Percentiles rank a stretch among this genome's conserved stretches.
These are phyloP conservation scores for Clivina fossor DNA, from an alignment of 2,888 invertebrate species.

Conservation along the genomic window DNA sequence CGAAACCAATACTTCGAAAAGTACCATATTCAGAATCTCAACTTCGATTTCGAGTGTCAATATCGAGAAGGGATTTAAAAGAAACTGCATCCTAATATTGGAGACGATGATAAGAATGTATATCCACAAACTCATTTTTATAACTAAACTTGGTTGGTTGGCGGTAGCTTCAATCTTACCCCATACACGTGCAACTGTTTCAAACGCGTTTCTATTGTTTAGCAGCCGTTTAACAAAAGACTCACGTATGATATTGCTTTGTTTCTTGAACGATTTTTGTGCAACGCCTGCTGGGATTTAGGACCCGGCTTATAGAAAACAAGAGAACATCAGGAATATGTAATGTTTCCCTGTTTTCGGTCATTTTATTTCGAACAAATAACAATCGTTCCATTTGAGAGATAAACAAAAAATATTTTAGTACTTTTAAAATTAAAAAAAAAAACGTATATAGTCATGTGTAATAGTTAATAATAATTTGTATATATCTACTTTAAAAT, in stretches of 20 bases:
- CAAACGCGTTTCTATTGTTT: slow-evolving; percentile 21
- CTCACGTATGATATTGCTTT: slow-evolving; percentile 33
- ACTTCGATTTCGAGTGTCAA: slow-evolving; percentile 12
- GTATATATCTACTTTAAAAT: too few species aligned
- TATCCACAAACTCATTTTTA: slow-evolving; percentile 7
- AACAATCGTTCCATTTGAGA: too few species aligned
- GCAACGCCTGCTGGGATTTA: slow-evolving; percentile 22
- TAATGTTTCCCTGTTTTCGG: too few species aligned
- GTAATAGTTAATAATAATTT: too few species aligned
- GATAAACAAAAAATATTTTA: too few species aligned
- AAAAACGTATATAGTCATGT: too few species aligned
- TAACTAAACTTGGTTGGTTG: slow-evolving; percentile 6
- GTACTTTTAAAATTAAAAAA: too few species aligned
- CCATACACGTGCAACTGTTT: too few species aligned
- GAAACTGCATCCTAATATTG: slow-evolving; percentile 10
- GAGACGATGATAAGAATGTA: slow-evolving; percentile 19
- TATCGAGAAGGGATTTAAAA: slow-evolving; percentile 8
- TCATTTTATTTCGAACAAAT: too few species aligned
- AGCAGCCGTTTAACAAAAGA: slow-evolving; percentile 22
- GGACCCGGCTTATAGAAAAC: slow-evolving; percentile 26
- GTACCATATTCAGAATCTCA: slow-evolving; percentile 6
- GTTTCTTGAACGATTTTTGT: slow-evolving; percentile 30
- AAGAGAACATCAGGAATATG: slow-evolving; percentile 22
- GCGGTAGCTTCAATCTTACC: too few species aligned
- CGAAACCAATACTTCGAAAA: too few species aligned